These are phyloP conservation scores for Acanthococcus lagerstroemiae DNA, from an alignment of 2,888 invertebrate genomes.

Conservation along the genomic window DNA sequence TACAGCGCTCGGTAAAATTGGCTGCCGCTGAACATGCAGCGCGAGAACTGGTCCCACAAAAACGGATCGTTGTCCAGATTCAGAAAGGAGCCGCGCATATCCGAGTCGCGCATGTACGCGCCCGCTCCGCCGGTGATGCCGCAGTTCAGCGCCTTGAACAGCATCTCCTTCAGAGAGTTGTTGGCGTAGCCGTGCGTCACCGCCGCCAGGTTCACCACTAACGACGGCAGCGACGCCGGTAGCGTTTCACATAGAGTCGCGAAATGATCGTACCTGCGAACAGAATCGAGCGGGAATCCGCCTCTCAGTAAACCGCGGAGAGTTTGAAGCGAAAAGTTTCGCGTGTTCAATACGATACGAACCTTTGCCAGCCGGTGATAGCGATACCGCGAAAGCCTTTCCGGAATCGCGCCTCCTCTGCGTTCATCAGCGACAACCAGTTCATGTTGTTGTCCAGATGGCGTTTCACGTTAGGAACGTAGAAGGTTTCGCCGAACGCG, in stretches of 20 bases:
- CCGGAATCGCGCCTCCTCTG: constrained; percentile 48
- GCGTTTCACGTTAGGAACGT: constrained; percentile 54
- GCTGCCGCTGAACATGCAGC: constrained; percentile 57
- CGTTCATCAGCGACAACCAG: constrained; percentile 57
- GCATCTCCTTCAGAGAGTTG: constrained; percentile 44
- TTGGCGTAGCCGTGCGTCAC: constrained; percentile 53
- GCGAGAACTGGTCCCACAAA: constrained; percentile 51
- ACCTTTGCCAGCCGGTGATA: constrained; percentile 52
- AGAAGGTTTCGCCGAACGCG: constrained; percentile 59
- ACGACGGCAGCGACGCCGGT: constrained; percentile 54
- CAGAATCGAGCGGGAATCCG: too few relatives aligned
- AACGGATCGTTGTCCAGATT: constrained; percentile 50
- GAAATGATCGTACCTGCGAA: constrained; percentile 57
- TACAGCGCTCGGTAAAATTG: constrained; percentile 40
- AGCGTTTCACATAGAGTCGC: constrained; percentile 57
- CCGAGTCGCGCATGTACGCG: constrained; percentile 32
- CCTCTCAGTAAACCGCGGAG: too few relatives aligned
- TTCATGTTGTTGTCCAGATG: constrained; percentile 61
- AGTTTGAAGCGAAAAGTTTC: too few relatives aligned
- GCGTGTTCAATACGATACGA: constrained; percentile 12
- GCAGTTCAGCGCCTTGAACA: constrained; percentile 48
- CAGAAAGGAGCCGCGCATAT: constrained; percentile 37
- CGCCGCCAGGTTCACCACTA: constrained; percentile 52
- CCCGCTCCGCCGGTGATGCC: constrained; percentile 40
- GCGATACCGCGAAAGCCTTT: constrained; percentile 48